Evolutionary conservation across 2,888 invertebrate species (phyloP).

Genomic region (Dione juno): DNA sequence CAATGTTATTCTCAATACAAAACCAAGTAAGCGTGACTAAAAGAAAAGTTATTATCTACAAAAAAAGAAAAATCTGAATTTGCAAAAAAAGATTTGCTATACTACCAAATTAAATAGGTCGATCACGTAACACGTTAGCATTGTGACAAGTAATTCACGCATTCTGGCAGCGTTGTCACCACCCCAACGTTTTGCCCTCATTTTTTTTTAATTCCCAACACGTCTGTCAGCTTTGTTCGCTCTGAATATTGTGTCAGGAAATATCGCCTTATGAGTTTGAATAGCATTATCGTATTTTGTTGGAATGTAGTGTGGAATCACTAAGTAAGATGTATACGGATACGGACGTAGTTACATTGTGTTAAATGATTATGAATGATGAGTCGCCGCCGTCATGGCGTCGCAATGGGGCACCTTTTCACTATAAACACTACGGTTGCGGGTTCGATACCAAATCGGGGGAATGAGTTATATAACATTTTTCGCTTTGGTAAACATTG

Average conservation of each 20-base stretch:
- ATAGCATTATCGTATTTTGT: slow-evolving; percentile 60
- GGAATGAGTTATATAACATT: too few relatives aligned
- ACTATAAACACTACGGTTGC: too few relatives aligned
- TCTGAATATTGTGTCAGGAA: slow-evolving; percentile 68
- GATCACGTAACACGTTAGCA: slow-evolving; percentile 70
- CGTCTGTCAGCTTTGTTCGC: slow-evolving; percentile 74
- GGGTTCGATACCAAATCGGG: too few relatives aligned
- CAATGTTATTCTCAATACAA: not conserved
- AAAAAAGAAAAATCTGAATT: slow-evolving; percentile 34
- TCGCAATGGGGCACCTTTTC: too few relatives aligned
- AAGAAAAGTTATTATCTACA: slow-evolving; percentile 7
- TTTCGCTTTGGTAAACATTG: too few relatives aligned
- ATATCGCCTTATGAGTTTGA: slow-evolving; percentile 53
- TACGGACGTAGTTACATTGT: not conserved
- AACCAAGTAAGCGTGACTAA: not conserved
- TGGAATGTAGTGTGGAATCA: not conserved
- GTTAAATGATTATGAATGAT: not conserved
- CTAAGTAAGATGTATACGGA: not conserved
- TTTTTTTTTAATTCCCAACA: slow-evolving; percentile 75
- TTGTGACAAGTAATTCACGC: slow-evolving; percentile 70
- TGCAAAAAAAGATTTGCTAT: slow-evolving; percentile 58
- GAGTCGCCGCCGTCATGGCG: too few relatives aligned
- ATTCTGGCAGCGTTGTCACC: slow-evolving; percentile 66
- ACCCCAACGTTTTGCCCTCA: slow-evolving; percentile 65
- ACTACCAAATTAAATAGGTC: slow-evolving; percentile 65